phyloP scores from a whole-genome alignment of 2,113 vertebrate species.

The Natator depressus region DNA sequence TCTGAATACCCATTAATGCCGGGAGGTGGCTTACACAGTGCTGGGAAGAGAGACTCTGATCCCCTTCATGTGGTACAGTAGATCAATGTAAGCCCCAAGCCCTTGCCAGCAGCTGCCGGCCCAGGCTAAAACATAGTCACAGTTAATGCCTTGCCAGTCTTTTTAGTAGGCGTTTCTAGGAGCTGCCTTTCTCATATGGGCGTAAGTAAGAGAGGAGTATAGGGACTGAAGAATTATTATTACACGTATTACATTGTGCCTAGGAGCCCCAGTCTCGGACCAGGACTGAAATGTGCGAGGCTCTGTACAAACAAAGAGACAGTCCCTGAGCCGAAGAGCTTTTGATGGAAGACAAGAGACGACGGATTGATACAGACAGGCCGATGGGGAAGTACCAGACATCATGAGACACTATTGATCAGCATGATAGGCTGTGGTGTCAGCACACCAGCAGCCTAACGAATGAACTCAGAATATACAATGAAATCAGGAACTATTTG shows the following conservation, averaged over 20 bases:
- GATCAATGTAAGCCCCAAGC: not conserved
- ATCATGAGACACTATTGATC: not conserved
- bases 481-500: not conserved
- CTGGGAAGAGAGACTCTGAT: not conserved
- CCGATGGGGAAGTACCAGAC: not conserved
- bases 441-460: not conserved
- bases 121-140: not conserved
- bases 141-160: not conserved
- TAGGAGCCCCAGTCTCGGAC: not conserved
- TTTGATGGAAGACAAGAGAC: not conserved
- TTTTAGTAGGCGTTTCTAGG: not conserved
- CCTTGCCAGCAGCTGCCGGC: not conserved
- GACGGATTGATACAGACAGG: not conserved
- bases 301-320: not conserved
- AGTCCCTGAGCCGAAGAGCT: not conserved
- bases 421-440: not conserved
- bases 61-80: not conserved
- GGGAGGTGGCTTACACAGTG: not conserved
- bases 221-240: not conserved
- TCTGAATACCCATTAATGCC: not conserved
- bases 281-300: not conserved
- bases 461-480: not conserved
- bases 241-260: not conserved
- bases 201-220: not conserved
- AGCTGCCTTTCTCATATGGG: not conserved